Evolutionary conservation across 2,888 invertebrate genomes (phyloP).

Genomic region (Sympetrum striolatum): DNA sequence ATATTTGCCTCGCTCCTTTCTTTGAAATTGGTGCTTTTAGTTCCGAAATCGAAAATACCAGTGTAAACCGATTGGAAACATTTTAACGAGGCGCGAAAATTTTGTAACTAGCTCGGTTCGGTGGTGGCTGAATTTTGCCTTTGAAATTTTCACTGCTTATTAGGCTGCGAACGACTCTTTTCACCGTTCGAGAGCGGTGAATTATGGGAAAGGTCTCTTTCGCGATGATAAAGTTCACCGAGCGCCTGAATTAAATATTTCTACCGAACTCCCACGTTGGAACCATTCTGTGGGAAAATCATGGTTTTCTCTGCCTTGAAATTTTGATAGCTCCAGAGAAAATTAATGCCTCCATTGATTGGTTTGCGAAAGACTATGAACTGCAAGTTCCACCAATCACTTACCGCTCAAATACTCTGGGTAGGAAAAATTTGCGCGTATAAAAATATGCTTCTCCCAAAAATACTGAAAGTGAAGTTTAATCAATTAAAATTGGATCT

Average conservation of each 20-base stretch:
- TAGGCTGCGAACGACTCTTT: neutral
- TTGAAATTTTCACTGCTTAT: constrained; percentile 19
- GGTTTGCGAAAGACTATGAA: neutral
- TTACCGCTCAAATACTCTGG: too few relatives aligned
- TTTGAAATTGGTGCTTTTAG: too few relatives aligned
- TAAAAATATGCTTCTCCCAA: too few relatives aligned
- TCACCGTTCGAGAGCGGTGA: neutral
- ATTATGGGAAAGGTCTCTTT: constrained; percentile 14
- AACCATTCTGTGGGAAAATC: neutral
- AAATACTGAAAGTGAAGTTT: too few relatives aligned
- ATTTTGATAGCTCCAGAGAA: neutral
- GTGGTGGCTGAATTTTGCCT: neutral
- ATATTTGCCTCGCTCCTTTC: too few relatives aligned
- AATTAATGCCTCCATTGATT: neutral
- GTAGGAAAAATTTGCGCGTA: too few relatives aligned
- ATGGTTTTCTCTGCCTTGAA: neutral
- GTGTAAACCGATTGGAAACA: neutral
- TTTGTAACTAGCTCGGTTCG: neutral
- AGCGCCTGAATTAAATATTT: constrained; percentile 28
- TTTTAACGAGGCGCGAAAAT: neutral
- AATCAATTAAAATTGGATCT: too few relatives aligned
- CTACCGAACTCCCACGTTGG: neutral
- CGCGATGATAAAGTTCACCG: constrained; percentile 27
- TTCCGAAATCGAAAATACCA: too few relatives aligned
- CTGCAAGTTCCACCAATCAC: neutral